Conservation (phyloP, 2,888 invertebrate genomes). For the Drosophila robusta region DNA sequence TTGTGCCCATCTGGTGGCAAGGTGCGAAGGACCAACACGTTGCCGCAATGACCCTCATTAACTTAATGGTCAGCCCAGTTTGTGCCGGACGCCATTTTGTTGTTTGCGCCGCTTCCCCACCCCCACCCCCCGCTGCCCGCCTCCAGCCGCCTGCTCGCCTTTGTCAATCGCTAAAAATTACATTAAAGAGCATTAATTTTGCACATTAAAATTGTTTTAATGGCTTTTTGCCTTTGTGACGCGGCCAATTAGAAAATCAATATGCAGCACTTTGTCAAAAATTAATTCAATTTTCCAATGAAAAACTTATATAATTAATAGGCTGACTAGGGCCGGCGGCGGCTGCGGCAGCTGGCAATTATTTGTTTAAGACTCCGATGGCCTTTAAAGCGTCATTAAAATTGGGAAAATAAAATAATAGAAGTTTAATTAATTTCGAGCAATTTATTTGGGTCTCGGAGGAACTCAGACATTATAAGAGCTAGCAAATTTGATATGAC, state of each 20-base stretch:
- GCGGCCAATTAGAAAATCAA: constrained; percentile 75
- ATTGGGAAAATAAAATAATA: constrained; percentile 1
- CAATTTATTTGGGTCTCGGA: no score
- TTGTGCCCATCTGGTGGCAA: constrained; percentile 39
- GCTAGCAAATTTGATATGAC: no score
- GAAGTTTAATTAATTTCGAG: constrained; percentile 4
- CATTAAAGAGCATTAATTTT: constrained; percentile 66
- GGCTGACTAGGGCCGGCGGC: constrained; percentile 11
- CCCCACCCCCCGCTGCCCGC: neutral
- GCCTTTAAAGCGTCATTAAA: constrained; percentile 30
- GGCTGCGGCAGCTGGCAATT: constrained; percentile 29
- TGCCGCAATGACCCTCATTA: constrained; percentile 77
- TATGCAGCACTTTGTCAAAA: constrained; percentile 75
- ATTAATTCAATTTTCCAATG: constrained; percentile 68
- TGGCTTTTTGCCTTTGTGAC: constrained; percentile 51
- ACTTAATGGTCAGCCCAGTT: constrained; percentile 70
- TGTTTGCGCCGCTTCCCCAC: constrained; percentile 8
- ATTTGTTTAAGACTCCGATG: constrained; percentile 24
- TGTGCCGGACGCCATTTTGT: constrained; percentile 44
- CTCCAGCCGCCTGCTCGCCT: neutral
- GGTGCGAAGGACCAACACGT: constrained; percentile 72
- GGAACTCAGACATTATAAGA: no score
- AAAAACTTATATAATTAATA: constrained; percentile 63
- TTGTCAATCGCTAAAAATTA: constrained; percentile 52
- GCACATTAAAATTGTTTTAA: constrained; percentile 63